phyloP scores from a whole-genome alignment of 2,113 vertebrate species.

The Panthera uncia region DNA sequence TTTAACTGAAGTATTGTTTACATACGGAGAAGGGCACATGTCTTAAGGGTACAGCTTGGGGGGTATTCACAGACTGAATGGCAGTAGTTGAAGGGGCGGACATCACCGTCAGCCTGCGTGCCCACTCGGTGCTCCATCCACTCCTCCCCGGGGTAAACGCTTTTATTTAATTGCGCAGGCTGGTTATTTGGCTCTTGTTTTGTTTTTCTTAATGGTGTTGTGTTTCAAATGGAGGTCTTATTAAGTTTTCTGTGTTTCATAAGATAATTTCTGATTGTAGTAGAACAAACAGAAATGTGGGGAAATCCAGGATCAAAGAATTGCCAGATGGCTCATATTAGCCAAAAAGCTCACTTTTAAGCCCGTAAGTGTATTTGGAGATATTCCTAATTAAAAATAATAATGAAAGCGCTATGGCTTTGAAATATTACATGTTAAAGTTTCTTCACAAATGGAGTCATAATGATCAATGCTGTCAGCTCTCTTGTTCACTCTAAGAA shows the following conservation, averaged over 20 bases:
- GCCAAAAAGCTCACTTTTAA: constrained; percentile 41
- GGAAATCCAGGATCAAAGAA: constrained; percentile 73
- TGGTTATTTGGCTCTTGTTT: neutral
- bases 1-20: neutral
- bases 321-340: constrained; percentile 54
- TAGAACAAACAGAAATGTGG: constrained; percentile 76
- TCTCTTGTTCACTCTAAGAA: neutral
- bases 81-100: neutral
- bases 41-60: neutral
- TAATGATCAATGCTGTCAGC: neutral
- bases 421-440: neutral
- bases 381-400: neutral
- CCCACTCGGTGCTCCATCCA: rapidly evolving
- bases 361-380: constrained; percentile 26
- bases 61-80: neutral
- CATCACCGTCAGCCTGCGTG: rapidly evolving
- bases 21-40: neutral
- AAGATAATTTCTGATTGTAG: constrained; percentile 54
- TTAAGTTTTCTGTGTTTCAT: constrained; percentile 46
- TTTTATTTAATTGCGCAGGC: neutral
- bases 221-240: constrained; percentile 52
- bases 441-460: neutral
- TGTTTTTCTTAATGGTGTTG: constrained; percentile 43
- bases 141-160: neutral
- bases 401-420: neutral